A percentile compares a stretch with the other conserved stretches of the same genome.
These are phyloP conservation scores for Athalia rosae DNA, from an alignment of 2,888 invertebrate species.

Conservation along the genomic window DNA sequence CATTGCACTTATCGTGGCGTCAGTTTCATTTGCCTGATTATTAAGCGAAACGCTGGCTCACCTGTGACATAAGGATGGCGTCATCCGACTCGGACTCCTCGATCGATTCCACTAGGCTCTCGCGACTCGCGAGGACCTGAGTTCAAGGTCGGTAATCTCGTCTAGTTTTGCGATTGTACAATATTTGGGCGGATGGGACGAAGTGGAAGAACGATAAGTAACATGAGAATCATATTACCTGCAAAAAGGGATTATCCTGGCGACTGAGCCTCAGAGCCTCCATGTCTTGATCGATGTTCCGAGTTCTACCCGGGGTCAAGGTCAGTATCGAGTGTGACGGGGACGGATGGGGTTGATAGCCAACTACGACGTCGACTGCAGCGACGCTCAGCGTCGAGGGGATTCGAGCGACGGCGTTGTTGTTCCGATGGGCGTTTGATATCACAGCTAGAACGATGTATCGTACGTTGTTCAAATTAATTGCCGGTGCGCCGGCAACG, in stretches of 20 bases:
- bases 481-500: too few species aligned
- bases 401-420: conserved; percentile 69
- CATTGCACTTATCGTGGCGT: neutral
- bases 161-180: neutral
- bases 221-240: conserved; percentile 75
- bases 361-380: conserved; percentile 69
- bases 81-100: conserved; percentile 87
- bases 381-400: conserved; percentile 74
- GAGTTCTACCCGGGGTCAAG: conserved; percentile 83
- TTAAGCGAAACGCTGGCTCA: conserved; percentile 62
- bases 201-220: neutral
- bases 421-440: conserved; percentile 58
- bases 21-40: neutral
- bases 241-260: conserved; percentile 89
- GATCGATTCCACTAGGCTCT: conserved; percentile 83
- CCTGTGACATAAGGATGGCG: conserved; percentile 86
- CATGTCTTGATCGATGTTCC: conserved; percentile 90
- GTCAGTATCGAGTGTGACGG: conserved; percentile 80
- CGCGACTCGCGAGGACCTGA: conserved; percentile 87
- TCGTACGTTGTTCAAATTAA: too few species aligned
- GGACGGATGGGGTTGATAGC: conserved; percentile 69
- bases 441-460: conserved; percentile 58
- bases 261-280: conserved; percentile 86
- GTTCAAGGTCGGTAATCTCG: neutral
- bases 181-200: neutral